Evolutionary conservation across 2,888 invertebrate species (phyloP).

Genomic region (Spodoptera littoralis): DNA sequence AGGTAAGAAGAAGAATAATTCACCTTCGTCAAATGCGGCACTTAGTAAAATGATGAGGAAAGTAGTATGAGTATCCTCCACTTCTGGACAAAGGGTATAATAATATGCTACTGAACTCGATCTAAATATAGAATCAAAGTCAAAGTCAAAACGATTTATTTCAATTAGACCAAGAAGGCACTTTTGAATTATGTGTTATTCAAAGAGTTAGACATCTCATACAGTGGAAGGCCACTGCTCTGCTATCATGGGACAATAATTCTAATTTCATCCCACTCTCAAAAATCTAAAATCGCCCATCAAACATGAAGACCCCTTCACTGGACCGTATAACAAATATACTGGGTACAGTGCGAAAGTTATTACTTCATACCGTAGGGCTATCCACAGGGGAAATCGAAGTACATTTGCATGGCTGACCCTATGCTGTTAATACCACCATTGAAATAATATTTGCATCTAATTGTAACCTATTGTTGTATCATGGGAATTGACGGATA

Average conservation of each 20-base stretch:
- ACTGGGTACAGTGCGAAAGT: slow-evolving; percentile 59
- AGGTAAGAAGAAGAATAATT: too few species aligned
- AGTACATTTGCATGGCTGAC: slow-evolving; percentile 82
- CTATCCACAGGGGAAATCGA: slow-evolving; percentile 84
- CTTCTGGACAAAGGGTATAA: too few species aligned
- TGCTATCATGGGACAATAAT: slow-evolving; percentile 1
- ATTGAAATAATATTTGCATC: slow-evolving; percentile 84
- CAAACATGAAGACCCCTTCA: slow-evolving; percentile 44
- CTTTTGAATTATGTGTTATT: too few species aligned
- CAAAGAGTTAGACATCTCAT: too few species aligned
- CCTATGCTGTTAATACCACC: slow-evolving; percentile 76
- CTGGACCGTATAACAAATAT: slow-evolving; percentile 54
- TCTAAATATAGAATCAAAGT: too few species aligned
- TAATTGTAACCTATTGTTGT: slow-evolving; percentile 84
- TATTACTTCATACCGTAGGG: slow-evolving; percentile 73
- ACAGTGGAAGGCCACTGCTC: too few species aligned
- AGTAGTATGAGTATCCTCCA: too few species aligned
- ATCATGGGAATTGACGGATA: slow-evolving; percentile 77
- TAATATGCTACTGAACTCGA: too few species aligned
- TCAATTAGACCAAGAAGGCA: too few species aligned
- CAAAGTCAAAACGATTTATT: too few species aligned
- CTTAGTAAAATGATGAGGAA: too few species aligned
- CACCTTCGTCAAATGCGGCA: too few species aligned
- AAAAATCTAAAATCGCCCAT: slow-evolving; percentile 15
- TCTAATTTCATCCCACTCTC: not conserved